Evolutionary conservation across 2,113 vertebrate species (phyloP).

Genomic region (Pipa parva): DNA sequence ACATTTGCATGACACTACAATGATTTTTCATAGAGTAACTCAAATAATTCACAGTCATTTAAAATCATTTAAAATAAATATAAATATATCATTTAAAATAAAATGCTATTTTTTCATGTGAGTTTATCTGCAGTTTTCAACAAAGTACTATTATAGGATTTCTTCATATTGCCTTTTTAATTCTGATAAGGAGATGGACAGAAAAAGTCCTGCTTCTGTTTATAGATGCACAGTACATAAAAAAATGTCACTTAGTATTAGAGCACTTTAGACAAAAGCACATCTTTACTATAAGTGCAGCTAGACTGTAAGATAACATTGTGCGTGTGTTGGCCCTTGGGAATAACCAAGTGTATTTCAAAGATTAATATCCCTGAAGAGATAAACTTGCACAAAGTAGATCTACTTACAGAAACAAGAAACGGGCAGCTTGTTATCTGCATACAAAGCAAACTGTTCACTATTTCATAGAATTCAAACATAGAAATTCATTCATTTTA

Average conservation of each 20-base stretch:
- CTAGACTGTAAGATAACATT: neutral
- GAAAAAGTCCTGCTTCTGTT: neutral
- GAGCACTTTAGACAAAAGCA: constrained; percentile 27
- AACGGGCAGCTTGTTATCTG: constrained; percentile 1
- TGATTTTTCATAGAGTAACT: no score
- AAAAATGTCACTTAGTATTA: neutral
- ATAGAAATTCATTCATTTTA: neutral
- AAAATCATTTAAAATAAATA: no score
- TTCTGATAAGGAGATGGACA: no score
- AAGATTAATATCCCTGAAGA: constrained; percentile 16
- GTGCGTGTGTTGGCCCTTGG: neutral
- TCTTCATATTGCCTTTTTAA: no score
- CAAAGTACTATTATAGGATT: no score
- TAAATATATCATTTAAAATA: no score
- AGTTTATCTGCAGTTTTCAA: neutral
- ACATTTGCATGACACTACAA: no score
- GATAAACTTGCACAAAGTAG: constrained; percentile 6
- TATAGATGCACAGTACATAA: neutral
- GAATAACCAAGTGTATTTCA: neutral
- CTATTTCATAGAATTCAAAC: constrained; percentile 10
- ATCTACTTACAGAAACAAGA: constrained; percentile 10
- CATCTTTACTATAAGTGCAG: neutral
- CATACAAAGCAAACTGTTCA: neutral
- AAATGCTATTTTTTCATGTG: neutral
- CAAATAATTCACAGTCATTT: no score